A percentile compares a stretch with the other conserved stretches of the same genome.
These are phyloP conservation scores for Sycobia sp. DNA, from an alignment of 1,140 invertebrate genomes.

Conservation along the genomic window DNA sequence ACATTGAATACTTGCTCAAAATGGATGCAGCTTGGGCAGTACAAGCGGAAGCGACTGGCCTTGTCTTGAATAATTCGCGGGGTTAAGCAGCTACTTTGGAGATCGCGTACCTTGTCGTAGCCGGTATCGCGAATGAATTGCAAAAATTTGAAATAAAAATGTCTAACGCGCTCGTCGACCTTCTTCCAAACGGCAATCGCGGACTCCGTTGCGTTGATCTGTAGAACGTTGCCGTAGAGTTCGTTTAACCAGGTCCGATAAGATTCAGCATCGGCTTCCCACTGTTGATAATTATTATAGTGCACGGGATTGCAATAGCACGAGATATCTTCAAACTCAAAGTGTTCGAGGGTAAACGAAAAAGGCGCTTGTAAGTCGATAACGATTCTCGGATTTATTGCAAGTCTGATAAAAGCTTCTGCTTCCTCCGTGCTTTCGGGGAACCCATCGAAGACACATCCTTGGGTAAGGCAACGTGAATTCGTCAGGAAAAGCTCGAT, in stretches of 20 bases:
- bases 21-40: constrained; percentile 64
- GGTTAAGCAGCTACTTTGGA: constrained; percentile 57
- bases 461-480: constrained; percentile 56
- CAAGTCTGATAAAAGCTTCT: constrained; percentile 55
- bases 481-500: constrained; percentile 61
- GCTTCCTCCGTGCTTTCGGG: constrained; percentile 59
- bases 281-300: constrained; percentile 54
- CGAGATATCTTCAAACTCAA: constrained; percentile 48
- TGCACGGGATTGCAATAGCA: constrained; percentile 57
- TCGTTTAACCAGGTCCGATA: constrained; percentile 60
- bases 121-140: constrained; percentile 41
- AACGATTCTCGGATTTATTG: constrained; percentile 62
- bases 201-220: constrained; percentile 52
- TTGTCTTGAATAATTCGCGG: constrained; percentile 60
- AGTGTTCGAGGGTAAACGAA: constrained; percentile 51
- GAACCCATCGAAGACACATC: constrained; percentile 66
- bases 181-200: constrained; percentile 61
- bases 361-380: constrained; percentile 58
- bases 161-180: constrained; percentile 49
- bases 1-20: constrained; percentile 51
- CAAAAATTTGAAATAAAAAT: constrained; percentile 27
- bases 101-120: constrained; percentile 51
- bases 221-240: constrained; percentile 61
- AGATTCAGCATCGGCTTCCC: constrained; percentile 44
- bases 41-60: constrained; percentile 59